Base-by-base conservation (phyloP, 64 coral and sea anemone species). In the Astreopora myriophthalma region DNA sequence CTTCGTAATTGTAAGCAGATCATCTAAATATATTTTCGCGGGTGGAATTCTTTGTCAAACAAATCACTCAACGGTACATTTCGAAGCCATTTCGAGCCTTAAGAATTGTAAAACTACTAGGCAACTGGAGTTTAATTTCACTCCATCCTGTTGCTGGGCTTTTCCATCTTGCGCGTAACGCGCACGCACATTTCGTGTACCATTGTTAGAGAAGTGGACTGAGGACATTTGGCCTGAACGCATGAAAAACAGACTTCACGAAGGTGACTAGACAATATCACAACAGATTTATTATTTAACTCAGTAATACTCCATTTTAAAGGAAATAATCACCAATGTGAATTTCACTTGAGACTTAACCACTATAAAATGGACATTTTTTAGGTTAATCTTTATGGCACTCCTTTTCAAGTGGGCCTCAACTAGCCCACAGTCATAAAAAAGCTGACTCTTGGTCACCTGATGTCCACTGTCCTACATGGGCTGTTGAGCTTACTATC, bases 1-100 rank as follows among this genome's bases (percentile, higher is more conserved):
- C 79, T 60, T 32, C 34, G 58, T 83, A 83, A 37, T 64, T 24
- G 20, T 35, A 83, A 83, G 57, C 30, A 60, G 79, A 83, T 83
- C 55, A 83, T 36, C 52, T 38, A 64, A 83, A 35, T 73, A 64
- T 63, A 83, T 83, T 64, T 65, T 19, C 57, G 25, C 34, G 33
- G 1, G 2, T 26, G 8, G 8, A 65, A 64, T 65, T 83, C 31
- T 83, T 83, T 14, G 79, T 9, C 14, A 63, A 35, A 20, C 32
- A 64, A 26, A 55, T 79, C 40, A 79, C 13, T 30, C 24, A 57
- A 79, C 42, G 11, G 5, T 4, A 33, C 5, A 16, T 8, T 49
- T 52, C 3, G 24, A 44, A 55, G 17, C 9, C 32, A 31, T 20
- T 29, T 3, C 23, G 24, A 64, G 23, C 61, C 24, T 26, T n/a